Evolutionary conservation across 2,797 vertebrate genomes (phyloP), one percentile per base, ranked within the genome.

Genomic region (Sparidentex hasta): DNA sequence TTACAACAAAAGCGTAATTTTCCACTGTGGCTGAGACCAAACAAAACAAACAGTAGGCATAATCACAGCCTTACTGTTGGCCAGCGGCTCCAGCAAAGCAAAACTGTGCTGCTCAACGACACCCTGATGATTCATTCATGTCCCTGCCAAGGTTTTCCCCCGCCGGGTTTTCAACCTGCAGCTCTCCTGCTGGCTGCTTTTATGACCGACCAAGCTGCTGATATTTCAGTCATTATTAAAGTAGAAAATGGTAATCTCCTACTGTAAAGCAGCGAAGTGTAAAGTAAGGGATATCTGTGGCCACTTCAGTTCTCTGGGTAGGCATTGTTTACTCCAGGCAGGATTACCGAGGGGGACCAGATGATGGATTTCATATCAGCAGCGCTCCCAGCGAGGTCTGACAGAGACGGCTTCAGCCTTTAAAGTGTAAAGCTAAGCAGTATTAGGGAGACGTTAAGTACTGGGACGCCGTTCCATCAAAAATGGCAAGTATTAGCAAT

Each of bases 281-380:
- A 33, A 52, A 71, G 57, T 23, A 47, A 51, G 46, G 4, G 17
- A 52, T 62, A n/a, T 70, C 21, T 59, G 13, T 2, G 5, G 29
- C 65, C n/a, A 1, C 46, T 20, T 82, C 47, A 48, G 23, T 6
- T 23, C 43, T 71, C 47, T 11, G 18, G 25, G 23, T 2, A 14
- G 18, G 38, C 43, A 55, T 44, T 4, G 7, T 52, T 67, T 13
- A 27, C 54, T 51, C 5, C 51, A 2, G 4, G 46, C 29, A 14
- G 67, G 73, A 65, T 77, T 76, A 41, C 44, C 0, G 20, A 71
- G 2, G 8, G 61, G 25, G 27, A 61, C 58, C 25, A 21, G 51
- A 72, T 71, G 76, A 68, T 55, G 48, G 71, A 69, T 83, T 81
- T 69, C 11, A 54, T 41, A n/a, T 69, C 67, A 27, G 63, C 50